Percentiles rank a stretch among this genome's conserved stretches.
phyloP scores from a whole-genome alignment of 1,140 invertebrate species.

The Scaptodrosophila lebanonensis region DNA sequence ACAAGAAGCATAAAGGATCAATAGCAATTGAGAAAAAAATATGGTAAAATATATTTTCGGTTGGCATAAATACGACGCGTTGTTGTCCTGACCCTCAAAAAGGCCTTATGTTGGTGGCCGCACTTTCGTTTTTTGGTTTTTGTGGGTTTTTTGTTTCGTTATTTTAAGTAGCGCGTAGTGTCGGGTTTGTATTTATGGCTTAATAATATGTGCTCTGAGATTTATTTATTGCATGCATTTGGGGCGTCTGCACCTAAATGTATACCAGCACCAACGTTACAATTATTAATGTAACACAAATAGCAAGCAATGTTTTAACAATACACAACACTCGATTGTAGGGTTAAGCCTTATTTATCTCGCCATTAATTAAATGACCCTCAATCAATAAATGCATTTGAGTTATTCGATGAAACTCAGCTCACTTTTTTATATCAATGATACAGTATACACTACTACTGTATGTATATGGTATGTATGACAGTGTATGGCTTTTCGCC shows the following conservation, averaged over 20 bases:
- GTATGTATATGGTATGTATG: no score
- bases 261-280: conserved; percentile 18
- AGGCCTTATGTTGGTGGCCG: background rate
- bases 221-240: conserved; percentile 74
- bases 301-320: no score
- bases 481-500: background rate
- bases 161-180: conserved; percentile 70
- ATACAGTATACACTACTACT: no score
- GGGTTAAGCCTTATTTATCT: no score
- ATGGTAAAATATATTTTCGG: conserved; percentile 61
- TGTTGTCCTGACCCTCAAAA: conserved; percentile 14
- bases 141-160: conserved; percentile 24
- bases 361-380: no score
- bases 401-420: no score
- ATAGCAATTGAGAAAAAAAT: conserved; percentile 69
- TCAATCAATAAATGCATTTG: no score
- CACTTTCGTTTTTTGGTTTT: no score
- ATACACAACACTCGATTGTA: no score
- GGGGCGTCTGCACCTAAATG: conserved; percentile 49
- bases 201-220: conserved; percentile 76
- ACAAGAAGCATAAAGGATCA: conserved; percentile 24
- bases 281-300: no score
- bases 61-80: conserved; percentile 54
- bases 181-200: conserved; percentile 72
- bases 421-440: no score